phyloP scores from a whole-genome alignment of 2,888 invertebrate species.

The Aphelenchoides bicaudatus region DNA sequence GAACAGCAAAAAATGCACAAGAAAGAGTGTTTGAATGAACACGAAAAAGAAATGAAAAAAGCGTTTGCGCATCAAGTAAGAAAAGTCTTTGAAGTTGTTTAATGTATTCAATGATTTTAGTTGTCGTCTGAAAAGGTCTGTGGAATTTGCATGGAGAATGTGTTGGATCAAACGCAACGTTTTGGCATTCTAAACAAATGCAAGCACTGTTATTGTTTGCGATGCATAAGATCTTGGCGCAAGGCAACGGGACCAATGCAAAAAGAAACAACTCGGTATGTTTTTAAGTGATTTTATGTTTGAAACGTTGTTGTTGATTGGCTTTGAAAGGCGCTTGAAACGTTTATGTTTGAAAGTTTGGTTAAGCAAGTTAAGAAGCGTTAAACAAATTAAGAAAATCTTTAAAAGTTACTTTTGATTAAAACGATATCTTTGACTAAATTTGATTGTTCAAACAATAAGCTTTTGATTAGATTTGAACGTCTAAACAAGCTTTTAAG shows the following conservation, averaged over 20 bases:
- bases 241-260: constrained; percentile 31
- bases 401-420: no score
- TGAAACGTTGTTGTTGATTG: no score
- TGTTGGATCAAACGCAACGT: constrained; percentile 68
- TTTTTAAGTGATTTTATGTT: background rate
- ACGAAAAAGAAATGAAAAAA: constrained; percentile 77
- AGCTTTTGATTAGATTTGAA: no score
- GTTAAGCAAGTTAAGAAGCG: no score
- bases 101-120: no score
- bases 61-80: constrained; percentile 73
- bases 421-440: no score
- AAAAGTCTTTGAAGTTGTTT: no score
- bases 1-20: constrained; percentile 54
- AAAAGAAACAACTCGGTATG: constrained; percentile 42
- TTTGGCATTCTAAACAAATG: constrained; percentile 84
- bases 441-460: no score
- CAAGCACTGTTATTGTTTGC: constrained; percentile 77
- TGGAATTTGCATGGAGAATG: constrained; percentile 78
- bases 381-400: no score
- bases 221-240: constrained; percentile 81
- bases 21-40: constrained; percentile 55
- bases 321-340: no score
- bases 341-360: no score
- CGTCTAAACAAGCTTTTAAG: no score
- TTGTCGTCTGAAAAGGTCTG: constrained; percentile 76